A percentile compares a stretch with the other conserved stretches of the same genome.
Conservation (phyloP, 92 coral and sea anemone species). For the Galaxea fascicularis region DNA sequence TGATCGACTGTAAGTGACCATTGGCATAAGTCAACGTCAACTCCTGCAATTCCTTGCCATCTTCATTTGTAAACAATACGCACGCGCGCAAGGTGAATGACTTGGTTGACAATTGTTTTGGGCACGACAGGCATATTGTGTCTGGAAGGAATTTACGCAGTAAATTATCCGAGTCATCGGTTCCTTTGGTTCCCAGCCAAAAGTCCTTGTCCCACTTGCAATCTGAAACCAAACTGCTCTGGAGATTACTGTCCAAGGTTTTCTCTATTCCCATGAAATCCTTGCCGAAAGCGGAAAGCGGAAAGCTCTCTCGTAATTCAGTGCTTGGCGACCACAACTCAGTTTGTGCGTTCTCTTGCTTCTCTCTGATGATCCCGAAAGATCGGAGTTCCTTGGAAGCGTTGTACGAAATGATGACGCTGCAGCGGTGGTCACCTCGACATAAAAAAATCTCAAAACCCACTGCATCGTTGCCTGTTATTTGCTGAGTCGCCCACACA, state of each 20-base stretch:
- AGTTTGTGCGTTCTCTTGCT: not conserved
- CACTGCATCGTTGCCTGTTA: not conserved
- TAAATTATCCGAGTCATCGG: not conserved
- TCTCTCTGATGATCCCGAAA: slow-evolving; percentile 30
- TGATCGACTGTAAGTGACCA: slow-evolving; percentile 20
- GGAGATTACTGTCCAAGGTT: slow-evolving; percentile 28
- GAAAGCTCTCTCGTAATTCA: not conserved
- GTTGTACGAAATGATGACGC: slow-evolving; percentile 5
- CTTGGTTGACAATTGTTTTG: not conserved
- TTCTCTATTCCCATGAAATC: slow-evolving; percentile 25
- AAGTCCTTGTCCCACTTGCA: slow-evolving; percentile 18
- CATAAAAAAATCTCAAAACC: slow-evolving; percentile 9
- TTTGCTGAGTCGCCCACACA: not conserved
- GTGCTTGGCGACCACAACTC: slow-evolving; percentile 28
- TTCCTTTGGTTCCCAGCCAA: slow-evolving; percentile 2
- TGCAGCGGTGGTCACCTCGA: slow-evolving; percentile 16
- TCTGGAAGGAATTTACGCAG: slow-evolving; percentile 30
- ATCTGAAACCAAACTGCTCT: not conserved
- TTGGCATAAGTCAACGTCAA: slow-evolving; percentile 15
- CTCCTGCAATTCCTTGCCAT: slow-evolving; percentile 9
- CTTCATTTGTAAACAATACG: slow-evolving; percentile 18
- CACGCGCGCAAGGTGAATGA: slow-evolving; percentile 19
- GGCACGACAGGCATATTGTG: slow-evolving; percentile 26
- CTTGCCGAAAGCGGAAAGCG: not conserved
- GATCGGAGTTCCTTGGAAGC: slow-evolving; percentile 16